Percentiles rank a stretch among this genome's conserved stretches.
phyloP scores from a whole-genome alignment of 2,113 vertebrate genomes.

The Manacus vitellinus region DNA sequence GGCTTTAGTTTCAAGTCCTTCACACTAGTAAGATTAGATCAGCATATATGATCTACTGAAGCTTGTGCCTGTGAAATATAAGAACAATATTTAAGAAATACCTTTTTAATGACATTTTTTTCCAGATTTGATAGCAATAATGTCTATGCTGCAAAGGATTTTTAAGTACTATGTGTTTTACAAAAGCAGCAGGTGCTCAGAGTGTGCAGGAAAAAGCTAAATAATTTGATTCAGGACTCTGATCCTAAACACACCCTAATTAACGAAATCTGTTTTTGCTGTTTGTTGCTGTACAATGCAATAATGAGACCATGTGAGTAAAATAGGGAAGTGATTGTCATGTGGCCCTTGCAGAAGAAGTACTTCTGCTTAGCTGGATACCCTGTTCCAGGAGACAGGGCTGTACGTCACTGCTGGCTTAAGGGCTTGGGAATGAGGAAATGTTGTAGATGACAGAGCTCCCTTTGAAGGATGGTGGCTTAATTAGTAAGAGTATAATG shows the following conservation, averaged over 20 bases:
- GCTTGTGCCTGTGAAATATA: not conserved
- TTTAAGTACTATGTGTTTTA: not conserved
- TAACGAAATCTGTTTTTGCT: not conserved
- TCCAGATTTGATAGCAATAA: not conserved
- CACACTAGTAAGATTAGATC: not conserved
- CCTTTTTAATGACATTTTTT: not conserved
- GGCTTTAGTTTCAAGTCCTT: not conserved
- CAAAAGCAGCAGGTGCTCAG: not conserved
- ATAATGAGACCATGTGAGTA: not conserved
- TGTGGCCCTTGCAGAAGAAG: not conserved
- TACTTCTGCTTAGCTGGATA: not conserved
- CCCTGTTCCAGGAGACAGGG: not conserved
- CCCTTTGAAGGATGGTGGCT: not conserved
- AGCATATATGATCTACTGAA: not conserved
- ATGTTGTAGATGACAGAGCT: not conserved
- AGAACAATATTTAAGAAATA: not conserved
- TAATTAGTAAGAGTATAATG: not conserved
- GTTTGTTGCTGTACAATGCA: not conserved
- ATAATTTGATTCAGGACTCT: not conserved
- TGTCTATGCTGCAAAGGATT: not conserved
- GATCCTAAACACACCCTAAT: not conserved
- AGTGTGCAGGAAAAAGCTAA: not conserved
- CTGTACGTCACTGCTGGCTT: fast-evolving
- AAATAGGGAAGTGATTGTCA: not conserved
- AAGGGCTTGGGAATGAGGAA: not conserved